Percentiles rank a stretch among this genome's conserved stretches.
Evolutionary conservation across 1,140 invertebrate species (phyloP).

Genomic region (Nasonia vitripennis): DNA sequence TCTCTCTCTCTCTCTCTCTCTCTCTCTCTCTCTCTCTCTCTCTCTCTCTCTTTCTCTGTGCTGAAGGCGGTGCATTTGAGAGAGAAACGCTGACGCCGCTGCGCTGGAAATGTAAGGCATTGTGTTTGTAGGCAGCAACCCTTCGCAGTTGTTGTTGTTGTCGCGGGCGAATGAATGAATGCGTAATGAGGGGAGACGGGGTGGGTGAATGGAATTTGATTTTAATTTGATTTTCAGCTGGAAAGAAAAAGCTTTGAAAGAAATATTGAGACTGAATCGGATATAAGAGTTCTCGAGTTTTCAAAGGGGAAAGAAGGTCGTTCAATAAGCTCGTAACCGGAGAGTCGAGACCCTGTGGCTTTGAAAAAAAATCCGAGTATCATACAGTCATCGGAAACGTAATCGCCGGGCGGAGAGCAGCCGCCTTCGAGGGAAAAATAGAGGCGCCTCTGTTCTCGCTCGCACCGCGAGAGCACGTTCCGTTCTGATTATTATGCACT

Average conservation of each 20-base stretch:
- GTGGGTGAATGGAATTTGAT: neutral
- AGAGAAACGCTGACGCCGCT: neutral
- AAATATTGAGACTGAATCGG: neutral
- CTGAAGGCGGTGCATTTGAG: slow-evolving; percentile 8
- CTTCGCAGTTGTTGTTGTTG: neutral
- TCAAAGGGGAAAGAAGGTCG: neutral
- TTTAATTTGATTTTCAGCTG: slow-evolving; percentile 33
- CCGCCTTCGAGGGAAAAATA: neutral
- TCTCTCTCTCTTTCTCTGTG: neutral
- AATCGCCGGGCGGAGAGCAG: neutral
- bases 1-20: no score
- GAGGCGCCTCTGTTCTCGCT: slow-evolving; percentile 14
- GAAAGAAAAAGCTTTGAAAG: neutral
- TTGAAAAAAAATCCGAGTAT: neutral
- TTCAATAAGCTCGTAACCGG: neutral
- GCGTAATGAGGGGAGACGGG: neutral
- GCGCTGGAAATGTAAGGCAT: slow-evolving; percentile 41
- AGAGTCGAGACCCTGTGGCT: neutral
- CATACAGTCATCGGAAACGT: neutral
- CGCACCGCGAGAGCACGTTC: slow-evolving; percentile 13
- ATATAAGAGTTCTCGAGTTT: no score
- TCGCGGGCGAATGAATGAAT: slow-evolving; percentile 28
- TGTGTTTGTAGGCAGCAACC: slow-evolving; percentile 40
- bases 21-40: no score
- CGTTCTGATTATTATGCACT: slow-evolving; percentile 45